These are phyloP conservation scores for Trochalopteron elliotii DNA, from an alignment of 2,113 vertebrate genomes.

Conservation along the genomic window DNA sequence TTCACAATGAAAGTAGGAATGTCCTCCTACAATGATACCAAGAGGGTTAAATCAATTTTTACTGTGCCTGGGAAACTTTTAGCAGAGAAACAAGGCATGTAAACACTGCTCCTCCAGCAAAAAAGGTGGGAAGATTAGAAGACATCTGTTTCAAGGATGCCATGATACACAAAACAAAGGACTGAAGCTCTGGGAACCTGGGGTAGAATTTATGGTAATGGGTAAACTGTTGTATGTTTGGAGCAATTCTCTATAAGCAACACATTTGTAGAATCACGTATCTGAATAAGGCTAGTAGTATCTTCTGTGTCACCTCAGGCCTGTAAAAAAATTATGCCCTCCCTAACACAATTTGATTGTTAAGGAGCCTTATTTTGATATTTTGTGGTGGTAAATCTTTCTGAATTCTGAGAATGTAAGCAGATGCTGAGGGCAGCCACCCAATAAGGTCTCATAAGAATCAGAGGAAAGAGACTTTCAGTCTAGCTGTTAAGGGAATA, in stretches of 20 bases:
- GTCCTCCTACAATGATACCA: background rate
- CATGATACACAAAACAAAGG: background rate
- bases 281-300: too few relatives aligned
- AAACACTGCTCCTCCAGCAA: background rate
- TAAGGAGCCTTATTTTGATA: background rate
- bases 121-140: background rate
- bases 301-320: background rate
- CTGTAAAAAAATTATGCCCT: background rate
- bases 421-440: background rate
- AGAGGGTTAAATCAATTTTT: background rate
- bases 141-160: background rate
- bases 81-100: background rate
- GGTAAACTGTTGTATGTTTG: background rate
- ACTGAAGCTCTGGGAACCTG: background rate
- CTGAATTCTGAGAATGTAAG: background rate
- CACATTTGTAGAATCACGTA: accelerated
- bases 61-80: background rate
- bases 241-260: too few relatives aligned
- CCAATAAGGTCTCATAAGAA: background rate
- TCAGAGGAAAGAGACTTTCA: background rate
- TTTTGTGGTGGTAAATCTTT: background rate
- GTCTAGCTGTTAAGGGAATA: background rate
- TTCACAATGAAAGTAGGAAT: background rate
- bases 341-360: background rate
- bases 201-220: background rate